These are phyloP conservation scores for Coccyzus lansbergi DNA, from an alignment of 2,797 vertebrate genomes.

Conservation along the genomic window DNA sequence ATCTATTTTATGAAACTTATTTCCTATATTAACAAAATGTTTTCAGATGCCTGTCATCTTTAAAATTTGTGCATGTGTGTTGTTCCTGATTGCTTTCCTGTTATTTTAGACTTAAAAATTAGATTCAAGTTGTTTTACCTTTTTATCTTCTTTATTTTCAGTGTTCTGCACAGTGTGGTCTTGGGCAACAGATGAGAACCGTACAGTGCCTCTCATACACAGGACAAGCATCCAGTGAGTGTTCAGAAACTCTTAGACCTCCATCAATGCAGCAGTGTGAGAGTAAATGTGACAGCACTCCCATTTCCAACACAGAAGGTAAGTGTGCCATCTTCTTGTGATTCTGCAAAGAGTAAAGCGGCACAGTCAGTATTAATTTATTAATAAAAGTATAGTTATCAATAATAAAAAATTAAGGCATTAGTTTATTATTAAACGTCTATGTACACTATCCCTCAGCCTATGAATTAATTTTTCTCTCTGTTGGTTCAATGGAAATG, in stretches of 20 bases:
- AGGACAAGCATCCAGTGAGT: constrained; percentile 92
- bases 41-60: neutral
- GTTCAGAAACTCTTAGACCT: constrained; percentile 87
- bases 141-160: constrained; percentile 62
- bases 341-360: neutral
- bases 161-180: constrained; percentile 98
- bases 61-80: neutral
- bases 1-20: neutral
- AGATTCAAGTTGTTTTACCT: neutral
- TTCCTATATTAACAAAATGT: neutral
- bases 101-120: neutral
- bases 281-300: constrained; percentile 95
- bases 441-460: neutral
- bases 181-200: constrained; percentile 95
- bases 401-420: no score
- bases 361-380: neutral
- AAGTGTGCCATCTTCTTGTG: constrained; percentile 57
- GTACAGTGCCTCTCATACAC: constrained; percentile 96
- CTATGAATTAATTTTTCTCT: neutral
- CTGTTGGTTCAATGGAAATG: neutral
- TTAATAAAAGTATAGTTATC: no score
- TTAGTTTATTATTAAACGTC: neutral
- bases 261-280: constrained; percentile 96
- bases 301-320: constrained; percentile 93
- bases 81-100: neutral